phyloP scores from a whole-genome alignment of 2,888 invertebrate genomes.

The Crematogaster levior region DNA sequence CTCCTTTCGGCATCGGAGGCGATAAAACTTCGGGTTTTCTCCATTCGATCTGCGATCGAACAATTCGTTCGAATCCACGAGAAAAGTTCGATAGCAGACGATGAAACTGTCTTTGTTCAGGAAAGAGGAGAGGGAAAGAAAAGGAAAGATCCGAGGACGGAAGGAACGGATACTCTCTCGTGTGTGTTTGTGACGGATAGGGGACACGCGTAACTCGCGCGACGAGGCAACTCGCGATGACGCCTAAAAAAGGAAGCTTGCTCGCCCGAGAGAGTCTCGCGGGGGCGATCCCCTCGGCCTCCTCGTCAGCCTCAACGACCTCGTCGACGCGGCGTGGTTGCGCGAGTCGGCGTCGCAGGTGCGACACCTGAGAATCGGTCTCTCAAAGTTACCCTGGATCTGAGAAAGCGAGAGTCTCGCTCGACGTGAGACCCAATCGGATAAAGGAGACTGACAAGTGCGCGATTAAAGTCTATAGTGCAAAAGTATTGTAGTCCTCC shows the following conservation, averaged over 20 bases:
- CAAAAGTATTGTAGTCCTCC: not conserved
- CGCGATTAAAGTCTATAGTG: conserved; percentile 2
- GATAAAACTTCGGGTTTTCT: not conserved
- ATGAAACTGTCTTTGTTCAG: not conserved
- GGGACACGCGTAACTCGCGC: conserved; percentile 29
- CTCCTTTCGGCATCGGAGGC: conserved; percentile 1
- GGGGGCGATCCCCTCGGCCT: conserved; percentile 70
- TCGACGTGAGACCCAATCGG: not conserved
- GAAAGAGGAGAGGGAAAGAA: not conserved
- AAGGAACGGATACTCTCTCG: conserved; percentile 55
- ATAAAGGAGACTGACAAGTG: not conserved
- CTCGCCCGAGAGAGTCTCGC: conserved; percentile 69
- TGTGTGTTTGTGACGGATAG: conserved; percentile 28
- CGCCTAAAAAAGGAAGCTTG: conserved; percentile 78
- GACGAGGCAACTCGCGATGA: conserved; percentile 54
- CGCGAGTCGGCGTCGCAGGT: conserved; percentile 63
- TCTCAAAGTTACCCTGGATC: not conserved
- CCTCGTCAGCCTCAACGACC: conserved; percentile 66
- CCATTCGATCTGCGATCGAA: not conserved
- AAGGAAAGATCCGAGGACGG: conserved; percentile 61
- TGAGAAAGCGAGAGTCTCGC: not conserved
- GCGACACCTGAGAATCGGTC: conserved; percentile 27
- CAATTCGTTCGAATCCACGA: not conserved
- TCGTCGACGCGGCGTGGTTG: conserved; percentile 50
- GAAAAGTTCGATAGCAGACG: not conserved